A percentile compares a stretch with the other conserved stretches of the same genome.
Conservation (phyloP, 2,113 vertebrate species). For the Odontesthes bonariensis region DNA sequence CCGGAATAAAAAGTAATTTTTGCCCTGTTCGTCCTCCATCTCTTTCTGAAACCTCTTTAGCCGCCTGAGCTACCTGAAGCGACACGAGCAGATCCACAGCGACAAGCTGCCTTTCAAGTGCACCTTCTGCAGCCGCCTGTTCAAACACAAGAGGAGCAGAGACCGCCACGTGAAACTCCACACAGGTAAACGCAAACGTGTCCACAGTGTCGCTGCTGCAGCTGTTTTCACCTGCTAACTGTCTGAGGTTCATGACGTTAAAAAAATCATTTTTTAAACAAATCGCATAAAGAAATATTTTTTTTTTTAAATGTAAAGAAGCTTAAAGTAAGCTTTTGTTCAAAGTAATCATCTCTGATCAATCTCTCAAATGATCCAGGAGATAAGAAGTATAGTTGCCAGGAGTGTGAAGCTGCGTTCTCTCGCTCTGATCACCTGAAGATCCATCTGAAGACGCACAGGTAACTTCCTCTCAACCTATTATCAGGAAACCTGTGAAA, state of each 20-base stretch:
- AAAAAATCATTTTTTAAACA: no score
- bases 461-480: slow-evolving; percentile 35
- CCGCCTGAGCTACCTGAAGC: slow-evolving; percentile 98
- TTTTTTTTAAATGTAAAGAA: no score
- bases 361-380: slow-evolving; percentile 46
- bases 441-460: slow-evolving; percentile 98
- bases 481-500: background rate
- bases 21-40: background rate
- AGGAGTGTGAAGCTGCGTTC: slow-evolving; percentile 97
- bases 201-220: no score
- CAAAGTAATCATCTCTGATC: background rate
- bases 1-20: no score
- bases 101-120: slow-evolving; percentile 99
- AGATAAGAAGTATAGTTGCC: slow-evolving; percentile 98
- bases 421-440: slow-evolving; percentile 99
- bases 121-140: slow-evolving; percentile 98
- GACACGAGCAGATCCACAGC: slow-evolving; percentile 99
- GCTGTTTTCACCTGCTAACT: no score
- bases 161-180: slow-evolving; percentile 99
- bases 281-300: no score
- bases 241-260: no score
- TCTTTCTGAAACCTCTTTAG: slow-evolving; percentile 24
- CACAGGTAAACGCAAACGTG: slow-evolving; percentile 81
- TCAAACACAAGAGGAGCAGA: slow-evolving; percentile 98
- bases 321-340: no score